These are phyloP conservation scores for Hydrozoanthus tunicans DNA, from an alignment of 64 coral and sea anemone species.

Conservation along the genomic window DNA sequence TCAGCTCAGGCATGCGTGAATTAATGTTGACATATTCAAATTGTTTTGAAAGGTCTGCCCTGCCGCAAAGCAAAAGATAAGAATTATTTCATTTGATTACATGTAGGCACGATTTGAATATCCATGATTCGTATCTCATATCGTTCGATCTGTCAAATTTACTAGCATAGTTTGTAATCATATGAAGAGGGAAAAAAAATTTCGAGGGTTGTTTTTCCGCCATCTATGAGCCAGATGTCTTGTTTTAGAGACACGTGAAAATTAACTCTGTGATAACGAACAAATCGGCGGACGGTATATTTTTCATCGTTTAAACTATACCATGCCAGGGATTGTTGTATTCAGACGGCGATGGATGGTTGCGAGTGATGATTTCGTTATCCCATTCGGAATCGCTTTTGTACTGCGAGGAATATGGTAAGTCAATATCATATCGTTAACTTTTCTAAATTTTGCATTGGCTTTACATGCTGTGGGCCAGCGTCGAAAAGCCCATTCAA, in stretches of 20 bases:
- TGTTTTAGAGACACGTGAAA: conserved; percentile 42
- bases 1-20: conserved; percentile 27
- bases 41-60: neutral
- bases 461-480: no score
- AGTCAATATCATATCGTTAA: conserved; percentile 3
- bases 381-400: conserved; percentile 96
- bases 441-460: no score
- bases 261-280: neutral
- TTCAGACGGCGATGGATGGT: conserved; percentile 98
- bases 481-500: no score
- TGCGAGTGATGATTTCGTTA: conserved; percentile 98
- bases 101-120: conserved; percentile 19
- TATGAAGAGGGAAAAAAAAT: neutral
- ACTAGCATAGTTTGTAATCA: neutral
- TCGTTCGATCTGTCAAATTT: neutral
- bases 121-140: neutral
- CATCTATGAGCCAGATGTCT: conserved; percentile 25
- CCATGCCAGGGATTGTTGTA: conserved; percentile 98
- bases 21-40: conserved; percentile 53
- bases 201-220: neutral
- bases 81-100: neutral
- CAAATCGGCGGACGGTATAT: neutral
- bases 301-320: conserved; percentile 19
- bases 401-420: conserved; percentile 93
- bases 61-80: neutral